Evolutionary conservation across 2,888 invertebrate genomes (phyloP), one percentile per base, ranked within the genome.

Genomic region (Suillia variegata): DNA sequence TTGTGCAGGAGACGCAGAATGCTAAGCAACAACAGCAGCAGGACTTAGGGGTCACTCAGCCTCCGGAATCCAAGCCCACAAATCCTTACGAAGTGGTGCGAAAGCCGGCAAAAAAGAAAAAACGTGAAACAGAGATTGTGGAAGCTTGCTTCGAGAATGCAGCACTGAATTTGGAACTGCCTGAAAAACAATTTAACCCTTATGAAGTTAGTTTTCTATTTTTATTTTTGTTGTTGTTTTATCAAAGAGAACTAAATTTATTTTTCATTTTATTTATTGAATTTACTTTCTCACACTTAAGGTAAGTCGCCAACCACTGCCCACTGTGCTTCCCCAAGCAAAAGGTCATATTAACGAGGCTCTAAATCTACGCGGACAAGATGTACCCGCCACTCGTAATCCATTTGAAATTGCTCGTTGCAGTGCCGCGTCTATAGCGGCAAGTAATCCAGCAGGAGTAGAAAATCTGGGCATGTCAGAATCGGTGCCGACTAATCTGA

Each of bases 171-270:
- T 67, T 82, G 2, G 78, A 82, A 31, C 53, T 78, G 33, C 79
- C 81, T 4, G 82, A 82, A 55, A 81, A 76, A 31, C 70, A 75
- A 55, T 77, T 82, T 33, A 82, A 82, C 76, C 82, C 82, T 0
- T 82, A 77, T 66, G 82, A 82, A 75, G 81, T 79, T 62, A 34
- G 59, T 18, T 2, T 38, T 22, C 3, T 0, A 2, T 56, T 48
- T 15, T n/a, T 33, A 2, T 24, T 52, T 52, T 20, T 47, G 15
- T n/a, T 22, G 13, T 10, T 8, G 26, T 13, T n/a, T 13, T 2
- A 34, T 15, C 2, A 52, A 33, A 42, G 12, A 8, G 22, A 2
- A 42, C 15, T 15, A 21, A 31, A 18, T 53, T 13, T 13, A 50
- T 17, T 18, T 17, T 47, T 54, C 26, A 1, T n/a, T 20, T 8